phyloP scores from a whole-genome alignment of 2,113 vertebrate species.

The Oncorhynchus keta region DNA sequence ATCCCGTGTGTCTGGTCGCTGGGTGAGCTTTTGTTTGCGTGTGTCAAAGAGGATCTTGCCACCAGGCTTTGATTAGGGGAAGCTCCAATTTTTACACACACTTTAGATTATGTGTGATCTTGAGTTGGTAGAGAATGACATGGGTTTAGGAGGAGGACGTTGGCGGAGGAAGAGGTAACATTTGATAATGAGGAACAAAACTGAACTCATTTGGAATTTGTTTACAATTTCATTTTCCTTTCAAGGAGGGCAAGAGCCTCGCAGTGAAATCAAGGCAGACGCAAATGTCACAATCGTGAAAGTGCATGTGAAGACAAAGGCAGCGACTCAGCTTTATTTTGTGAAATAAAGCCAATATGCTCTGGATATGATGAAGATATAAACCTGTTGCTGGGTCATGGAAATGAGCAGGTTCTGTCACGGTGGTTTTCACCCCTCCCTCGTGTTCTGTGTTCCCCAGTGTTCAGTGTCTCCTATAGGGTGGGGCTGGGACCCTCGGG shows the following conservation, averaged over 20 bases:
- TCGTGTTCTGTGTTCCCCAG: neutral
- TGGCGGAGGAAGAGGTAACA: constrained; percentile 54
- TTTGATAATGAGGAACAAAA: constrained; percentile 67
- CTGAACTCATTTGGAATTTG: constrained; percentile 57
- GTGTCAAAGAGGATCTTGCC: constrained; percentile 29
- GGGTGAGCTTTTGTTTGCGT: neutral
- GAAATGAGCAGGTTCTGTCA: constrained; percentile 43
- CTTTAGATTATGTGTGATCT: constrained; percentile 65
- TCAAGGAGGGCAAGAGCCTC: constrained; percentile 49
- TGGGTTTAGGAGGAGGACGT: constrained; percentile 40
- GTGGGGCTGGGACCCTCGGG: neutral
- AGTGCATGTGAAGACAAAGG: constrained; percentile 38
- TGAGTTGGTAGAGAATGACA: constrained; percentile 60
- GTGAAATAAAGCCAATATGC: constrained; percentile 54
- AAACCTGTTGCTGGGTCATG: constrained; percentile 52
- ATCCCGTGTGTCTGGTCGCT: constrained; percentile 49
- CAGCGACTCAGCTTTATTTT: constrained; percentile 46
- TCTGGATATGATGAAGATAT: constrained; percentile 43
- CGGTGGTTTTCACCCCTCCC: constrained; percentile 40
- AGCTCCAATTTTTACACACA: constrained; percentile 64
- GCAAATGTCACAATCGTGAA: constrained; percentile 60
- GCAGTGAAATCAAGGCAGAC: constrained; percentile 59
- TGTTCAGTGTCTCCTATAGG: neutral
- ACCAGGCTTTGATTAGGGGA: constrained; percentile 62
- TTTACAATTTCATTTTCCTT: constrained; percentile 72